These are phyloP conservation scores for Caenorhabditis japonica DNA, from an alignment of 2,888 invertebrate genomes.

Conservation along the genomic window DNA sequence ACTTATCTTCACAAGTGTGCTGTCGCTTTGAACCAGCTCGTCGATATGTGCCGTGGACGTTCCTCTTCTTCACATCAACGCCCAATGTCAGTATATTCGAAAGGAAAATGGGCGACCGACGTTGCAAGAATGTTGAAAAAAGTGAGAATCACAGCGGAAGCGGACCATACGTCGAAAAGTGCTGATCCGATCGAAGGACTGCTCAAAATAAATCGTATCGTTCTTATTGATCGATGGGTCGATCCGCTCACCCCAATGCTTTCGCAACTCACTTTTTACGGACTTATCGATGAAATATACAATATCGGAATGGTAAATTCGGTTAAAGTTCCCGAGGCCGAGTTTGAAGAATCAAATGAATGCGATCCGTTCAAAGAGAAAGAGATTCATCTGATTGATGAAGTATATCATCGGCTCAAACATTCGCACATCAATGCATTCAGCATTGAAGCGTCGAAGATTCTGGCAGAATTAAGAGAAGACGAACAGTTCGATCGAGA, in stretches of 20 bases:
- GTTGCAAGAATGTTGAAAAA: constrained; percentile 60
- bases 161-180: constrained; percentile 7
- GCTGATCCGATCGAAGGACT: constrained; percentile 22
- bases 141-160: constrained; percentile 32
- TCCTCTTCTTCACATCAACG: constrained; percentile 28
- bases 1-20: constrained; percentile 61
- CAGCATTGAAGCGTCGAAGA: constrained; percentile 58
- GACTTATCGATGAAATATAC: constrained; percentile 85
- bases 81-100: constrained; percentile 44
- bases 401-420: constrained; percentile 63
- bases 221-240: constrained; percentile 90
- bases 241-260: constrained; percentile 92
- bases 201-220: constrained; percentile 45
- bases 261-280: constrained; percentile 96
- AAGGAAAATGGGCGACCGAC: constrained; percentile 65
- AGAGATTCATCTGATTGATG: constrained; percentile 67
- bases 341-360: constrained; percentile 50
- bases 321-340: constrained; percentile 57
- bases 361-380: constrained; percentile 55
- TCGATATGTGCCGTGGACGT: constrained; percentile 45
- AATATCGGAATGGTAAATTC: constrained; percentile 62
- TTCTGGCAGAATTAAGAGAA: constrained; percentile 63
- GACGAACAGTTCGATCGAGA: constrained; percentile 62
- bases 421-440: constrained; percentile 65
- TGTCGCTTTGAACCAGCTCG: constrained; percentile 51